Evolutionary conservation across 2,888 invertebrate genomes (phyloP).

Genomic region (Cantharis lateralis): DNA sequence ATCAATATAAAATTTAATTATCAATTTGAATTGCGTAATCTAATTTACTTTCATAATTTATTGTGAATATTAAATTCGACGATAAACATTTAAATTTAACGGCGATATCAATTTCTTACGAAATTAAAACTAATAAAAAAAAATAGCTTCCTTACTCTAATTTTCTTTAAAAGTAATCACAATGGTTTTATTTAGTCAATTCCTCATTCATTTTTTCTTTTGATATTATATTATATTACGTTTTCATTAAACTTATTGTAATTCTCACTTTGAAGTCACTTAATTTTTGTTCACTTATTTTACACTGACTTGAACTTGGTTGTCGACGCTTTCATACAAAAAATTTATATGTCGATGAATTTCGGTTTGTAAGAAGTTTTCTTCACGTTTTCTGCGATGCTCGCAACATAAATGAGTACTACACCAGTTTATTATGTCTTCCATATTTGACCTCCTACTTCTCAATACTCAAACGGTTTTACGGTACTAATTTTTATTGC

Average conservation of each 20-base stretch:
- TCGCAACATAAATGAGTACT: conserved; percentile 12
- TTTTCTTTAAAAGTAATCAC: not conserved
- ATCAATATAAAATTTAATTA: not conserved
- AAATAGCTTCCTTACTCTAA: not conserved
- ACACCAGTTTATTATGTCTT: conserved; percentile 5
- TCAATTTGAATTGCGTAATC: not conserved
- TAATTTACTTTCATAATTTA: not conserved
- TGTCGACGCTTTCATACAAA: not conserved
- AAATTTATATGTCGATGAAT: not conserved
- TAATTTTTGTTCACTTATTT: not conserved
- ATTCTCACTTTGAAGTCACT: not conserved
- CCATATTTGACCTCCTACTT: conserved; percentile 13
- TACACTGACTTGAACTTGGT: not conserved
- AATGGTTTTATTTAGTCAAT: not conserved
- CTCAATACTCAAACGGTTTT: not conserved
- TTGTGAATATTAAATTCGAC: not conserved
- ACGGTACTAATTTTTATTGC: not conserved
- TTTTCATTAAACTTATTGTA: not conserved
- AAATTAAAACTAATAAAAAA: not conserved
- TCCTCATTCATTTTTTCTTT: not conserved
- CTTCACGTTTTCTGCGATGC: conserved; percentile 12
- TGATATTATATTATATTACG: not conserved
- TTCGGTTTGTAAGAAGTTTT: not conserved
- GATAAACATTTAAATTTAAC: not conserved
- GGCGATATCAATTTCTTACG: not conserved